These are phyloP conservation scores for Venturia canescens DNA, from an alignment of 1,140 invertebrate species.

Conservation along the genomic window DNA sequence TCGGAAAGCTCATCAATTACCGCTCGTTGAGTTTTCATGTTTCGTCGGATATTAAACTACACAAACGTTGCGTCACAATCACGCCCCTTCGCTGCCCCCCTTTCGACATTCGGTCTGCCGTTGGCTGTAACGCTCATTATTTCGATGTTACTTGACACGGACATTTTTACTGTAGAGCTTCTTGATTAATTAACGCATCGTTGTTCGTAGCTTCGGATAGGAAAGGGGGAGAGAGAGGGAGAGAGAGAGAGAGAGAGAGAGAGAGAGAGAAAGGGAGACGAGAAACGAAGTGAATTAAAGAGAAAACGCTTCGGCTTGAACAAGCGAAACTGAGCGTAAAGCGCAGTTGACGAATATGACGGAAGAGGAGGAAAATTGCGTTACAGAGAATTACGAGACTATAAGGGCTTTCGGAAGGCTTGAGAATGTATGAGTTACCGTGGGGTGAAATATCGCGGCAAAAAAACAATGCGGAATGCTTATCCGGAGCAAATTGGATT, in stretches of 20 bases:
- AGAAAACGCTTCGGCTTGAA: neutral
- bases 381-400: slow-evolving; percentile 11
- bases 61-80: neutral
- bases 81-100: neutral
- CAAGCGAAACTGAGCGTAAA: neutral
- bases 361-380: neutral
- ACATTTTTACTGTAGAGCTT: slow-evolving; percentile 4
- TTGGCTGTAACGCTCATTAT: slow-evolving; percentile 3
- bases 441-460: neutral
- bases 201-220: neutral
- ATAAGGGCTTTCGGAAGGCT: neutral
- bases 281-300: slow-evolving; percentile 20
- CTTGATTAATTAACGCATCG: slow-evolving; percentile 26
- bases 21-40: slow-evolving; percentile 36
- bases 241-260: too few relatives aligned
- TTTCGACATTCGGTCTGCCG: neutral
- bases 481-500: neutral
- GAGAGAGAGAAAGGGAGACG: neutral
- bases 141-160: slow-evolving; percentile 19
- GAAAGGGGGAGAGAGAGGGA: neutral
- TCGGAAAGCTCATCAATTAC: slow-evolving; percentile 29
- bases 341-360: slow-evolving; percentile 1
- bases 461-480: neutral
- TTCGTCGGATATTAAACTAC: slow-evolving; percentile 39
- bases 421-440: neutral